phyloP scores from a whole-genome alignment of 2,797 vertebrate genomes.

The Hirundo rustica region DNA sequence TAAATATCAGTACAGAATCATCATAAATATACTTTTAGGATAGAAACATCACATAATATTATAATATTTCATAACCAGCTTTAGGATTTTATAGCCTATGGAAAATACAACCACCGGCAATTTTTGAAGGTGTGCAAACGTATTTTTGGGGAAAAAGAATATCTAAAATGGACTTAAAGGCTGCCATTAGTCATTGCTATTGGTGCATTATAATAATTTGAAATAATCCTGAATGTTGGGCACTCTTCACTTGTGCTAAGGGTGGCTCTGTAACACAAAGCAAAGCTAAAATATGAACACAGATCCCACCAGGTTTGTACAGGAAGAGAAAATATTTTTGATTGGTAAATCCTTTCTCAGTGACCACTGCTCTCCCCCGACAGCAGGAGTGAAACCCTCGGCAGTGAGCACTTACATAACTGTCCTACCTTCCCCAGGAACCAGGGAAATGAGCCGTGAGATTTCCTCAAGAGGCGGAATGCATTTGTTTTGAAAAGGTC shows the following conservation, averaged over 20 bases:
- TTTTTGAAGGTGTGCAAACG: too few relatives aligned
- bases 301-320: neutral
- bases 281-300: rapidly evolving
- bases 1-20: too few relatives aligned
- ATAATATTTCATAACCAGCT: too few relatives aligned
- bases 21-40: too few relatives aligned
- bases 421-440: neutral
- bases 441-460: neutral
- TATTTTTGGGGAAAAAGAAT: too few relatives aligned
- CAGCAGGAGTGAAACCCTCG: neutral
- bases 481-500: neutral
- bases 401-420: neutral
- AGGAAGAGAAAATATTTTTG: neutral
- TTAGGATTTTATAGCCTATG: too few relatives aligned
- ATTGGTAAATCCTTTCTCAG: neutral
- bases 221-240: neutral
- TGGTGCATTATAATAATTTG: neutral
- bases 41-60: too few relatives aligned
- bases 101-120: too few relatives aligned
- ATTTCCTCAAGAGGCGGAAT: neutral
- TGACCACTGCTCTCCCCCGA: neutral
- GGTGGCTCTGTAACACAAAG: neutral
- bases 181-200: neutral
- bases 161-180: too few relatives aligned
- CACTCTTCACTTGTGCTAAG: neutral